These are phyloP conservation scores for Helobdella robusta DNA, from an alignment of 2,888 invertebrate species.

Conservation along the genomic window DNA sequence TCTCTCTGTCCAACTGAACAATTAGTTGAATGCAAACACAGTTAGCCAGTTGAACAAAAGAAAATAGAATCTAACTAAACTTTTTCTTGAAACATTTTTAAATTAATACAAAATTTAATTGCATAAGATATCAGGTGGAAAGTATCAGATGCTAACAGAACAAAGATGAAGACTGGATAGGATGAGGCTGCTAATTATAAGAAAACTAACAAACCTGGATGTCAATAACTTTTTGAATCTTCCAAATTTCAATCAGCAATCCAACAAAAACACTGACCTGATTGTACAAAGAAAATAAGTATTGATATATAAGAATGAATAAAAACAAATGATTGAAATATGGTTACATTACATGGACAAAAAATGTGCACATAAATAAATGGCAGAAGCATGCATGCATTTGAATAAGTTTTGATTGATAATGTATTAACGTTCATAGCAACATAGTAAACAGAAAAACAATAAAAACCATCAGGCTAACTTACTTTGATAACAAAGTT, in stretches of 20 bases:
- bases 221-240: constrained; percentile 76
- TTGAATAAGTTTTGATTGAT: not conserved
- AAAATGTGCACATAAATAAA: not conserved
- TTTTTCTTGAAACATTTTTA: not conserved
- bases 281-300: constrained; percentile 47
- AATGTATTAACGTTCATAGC: not conserved
- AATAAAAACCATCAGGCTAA: not conserved
- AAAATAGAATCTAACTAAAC: not conserved
- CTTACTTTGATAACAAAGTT: constrained; percentile 65
- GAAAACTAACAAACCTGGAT: constrained; percentile 44
- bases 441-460: not conserved
- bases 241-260: constrained; percentile 93
- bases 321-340: not conserved
- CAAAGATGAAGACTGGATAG: not conserved
- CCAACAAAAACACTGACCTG: constrained; percentile 87
- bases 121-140: not conserved
- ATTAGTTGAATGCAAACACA: not conserved
- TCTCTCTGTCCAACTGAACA: constrained; percentile 62
- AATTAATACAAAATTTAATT: not conserved
- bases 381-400: not conserved
- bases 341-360: not conserved
- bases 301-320: not conserved
- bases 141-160: too few species aligned
- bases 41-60: not conserved
- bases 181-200: not conserved